Conservation (phyloP, 1,140 invertebrate species). For the Drosophila teissieri region DNA sequence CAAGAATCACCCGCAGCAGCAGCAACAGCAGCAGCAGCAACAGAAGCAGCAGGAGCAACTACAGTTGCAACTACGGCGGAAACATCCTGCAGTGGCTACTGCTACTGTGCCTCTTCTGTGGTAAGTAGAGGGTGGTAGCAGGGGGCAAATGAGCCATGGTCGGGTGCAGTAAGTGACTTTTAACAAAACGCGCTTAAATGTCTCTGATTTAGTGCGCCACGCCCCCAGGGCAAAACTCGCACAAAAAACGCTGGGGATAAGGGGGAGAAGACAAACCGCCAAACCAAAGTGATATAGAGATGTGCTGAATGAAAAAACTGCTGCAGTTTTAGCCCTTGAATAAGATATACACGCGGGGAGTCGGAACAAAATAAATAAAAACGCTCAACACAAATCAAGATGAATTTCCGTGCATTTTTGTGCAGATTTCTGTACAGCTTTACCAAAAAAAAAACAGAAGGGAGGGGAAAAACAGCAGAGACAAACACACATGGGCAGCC, state of each 20-base stretch:
- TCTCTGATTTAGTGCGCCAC: constrained; percentile 71
- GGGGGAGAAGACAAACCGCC: constrained; percentile 37
- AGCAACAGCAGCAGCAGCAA: constrained; percentile 26
- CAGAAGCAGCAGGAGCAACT: constrained; percentile 8
- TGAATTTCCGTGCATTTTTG: constrained; percentile 80
- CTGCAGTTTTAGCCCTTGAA: constrained; percentile 47
- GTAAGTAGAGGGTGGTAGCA: constrained; percentile 49
- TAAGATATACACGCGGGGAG: constrained; percentile 37
- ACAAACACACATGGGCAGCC: constrained; percentile 24
- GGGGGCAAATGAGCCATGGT: constrained; percentile 64
- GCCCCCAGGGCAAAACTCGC: constrained; percentile 3
- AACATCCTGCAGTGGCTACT: constrained; percentile 51
- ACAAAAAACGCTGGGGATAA: constrained; percentile 33
- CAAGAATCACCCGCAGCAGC: constrained; percentile 27
- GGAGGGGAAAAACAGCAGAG: not conserved
- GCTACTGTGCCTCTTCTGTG: constrained; percentile 62
- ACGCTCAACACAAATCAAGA: constrained; percentile 76
- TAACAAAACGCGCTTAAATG: constrained; percentile 78
- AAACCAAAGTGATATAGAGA: constrained; percentile 62
- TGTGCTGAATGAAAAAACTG: constrained; percentile 42
- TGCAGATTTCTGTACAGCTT: constrained; percentile 68
- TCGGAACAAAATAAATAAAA: constrained; percentile 47
- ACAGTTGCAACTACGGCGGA: constrained; percentile 16
- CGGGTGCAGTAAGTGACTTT: constrained; percentile 71
- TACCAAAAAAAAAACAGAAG: constrained; percentile 9